phyloP scores from a whole-genome alignment of 2,888 invertebrate species.

The Mythimna pallens region DNA sequence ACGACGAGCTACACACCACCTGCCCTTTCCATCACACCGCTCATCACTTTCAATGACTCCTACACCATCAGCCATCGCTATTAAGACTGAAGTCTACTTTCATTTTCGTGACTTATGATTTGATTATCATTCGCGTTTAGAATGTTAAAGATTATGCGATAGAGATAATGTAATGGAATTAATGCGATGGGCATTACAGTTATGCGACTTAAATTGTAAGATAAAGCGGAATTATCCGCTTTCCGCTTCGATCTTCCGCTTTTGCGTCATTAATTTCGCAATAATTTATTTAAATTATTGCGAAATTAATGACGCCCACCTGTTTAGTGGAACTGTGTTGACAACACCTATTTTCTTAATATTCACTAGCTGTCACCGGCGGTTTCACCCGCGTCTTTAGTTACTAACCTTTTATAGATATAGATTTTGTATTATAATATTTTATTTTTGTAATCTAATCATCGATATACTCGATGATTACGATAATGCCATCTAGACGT shows the following conservation, averaged over 20 bases:
- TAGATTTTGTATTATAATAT: too few species aligned
- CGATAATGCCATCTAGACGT: too few species aligned
- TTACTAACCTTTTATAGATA: too few species aligned
- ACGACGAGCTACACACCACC: not conserved
- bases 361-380: too few species aligned
- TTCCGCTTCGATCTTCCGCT: too few species aligned
- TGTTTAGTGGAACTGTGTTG: too few species aligned
- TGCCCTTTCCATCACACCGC: not conserved
- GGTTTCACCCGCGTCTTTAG: too few species aligned
- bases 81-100: constrained; percentile 45
- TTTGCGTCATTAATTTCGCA: too few species aligned
- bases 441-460: too few species aligned
- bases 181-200: constrained; percentile 25
- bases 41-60: constrained; percentile 29
- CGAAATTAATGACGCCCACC: not conserved
- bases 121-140: constrained; percentile 43
- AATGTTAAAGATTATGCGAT: constrained; percentile 34
- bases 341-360: too few species aligned
- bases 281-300: too few species aligned
- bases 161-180: constrained; percentile 52
- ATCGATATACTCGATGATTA: too few species aligned
- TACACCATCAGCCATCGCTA: constrained; percentile 9
- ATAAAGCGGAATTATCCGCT: constrained; percentile 22
- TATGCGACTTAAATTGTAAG: constrained; percentile 11
- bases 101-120: constrained; percentile 44